Evolutionary conservation across 2,113 vertebrate genomes (phyloP).

Genomic region (western clawed frog (Xenopus tropicalis)): UCB_Xtro_10.0 CM004450.2:24189001-24189500

Average conservation of each 20-base stretch:
- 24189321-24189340: conserved; percentile 25
- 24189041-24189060: no score
- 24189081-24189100: conserved; percentile 26
- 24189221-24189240: conserved; percentile 12
- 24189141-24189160: not conserved
- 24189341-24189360: not conserved
- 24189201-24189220: conserved; percentile 1
- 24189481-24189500: no score
- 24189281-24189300: conserved; percentile 17
- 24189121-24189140: conserved; percentile 5
- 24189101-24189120: conserved; percentile 3
- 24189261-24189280: not conserved
- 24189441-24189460: no score
- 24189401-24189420: no score
- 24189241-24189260: conserved; percentile 7
- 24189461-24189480: no score
- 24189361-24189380: no score
- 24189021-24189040: no score
- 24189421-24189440: no score
- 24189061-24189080: no score
- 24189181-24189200: no score
- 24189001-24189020: no score
- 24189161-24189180: not conserved
- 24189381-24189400: no score
- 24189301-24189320: conserved; percentile 25